Evolutionary conservation across 2,797 vertebrate genomes (phyloP), one percentile per base, ranked within the genome.

Genomic region (Sebastes flavidus): DNA sequence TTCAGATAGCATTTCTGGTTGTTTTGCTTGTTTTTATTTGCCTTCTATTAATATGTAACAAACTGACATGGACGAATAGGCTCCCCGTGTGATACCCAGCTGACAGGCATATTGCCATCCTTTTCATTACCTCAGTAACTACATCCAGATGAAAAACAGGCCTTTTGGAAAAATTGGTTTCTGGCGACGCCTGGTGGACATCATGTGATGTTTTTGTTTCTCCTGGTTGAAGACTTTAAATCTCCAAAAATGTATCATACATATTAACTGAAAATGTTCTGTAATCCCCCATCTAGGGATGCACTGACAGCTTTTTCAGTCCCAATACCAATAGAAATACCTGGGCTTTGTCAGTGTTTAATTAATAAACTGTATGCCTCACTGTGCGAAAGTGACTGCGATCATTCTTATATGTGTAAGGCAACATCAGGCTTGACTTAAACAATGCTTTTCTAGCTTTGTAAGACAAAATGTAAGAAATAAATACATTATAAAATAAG

Each of bases 141-240:
- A 72, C 75, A 29, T 65, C 27, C 68, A 82, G 38, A 32, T 54
- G 68, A 22, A 62, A 38, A 29, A 42, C 34, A 4, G 4, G 7
- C 46, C 5, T 63, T 25, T 18, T 5, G 25, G 4, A 32, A 8
- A 14, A 6, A 14, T 55, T 3, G 87, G 74, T 75, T 86, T 89
- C 34, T 89, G 65, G 88, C 74, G 93, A 87, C 92, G 3, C 79
- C 92, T 91, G 69, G 87, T 87, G 93, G 91, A 5, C 13, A 69
- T 12, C 2, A 30, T 10, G 1, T n/a, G n/a, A 13, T 32, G 1
- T 8, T 25, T 42, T 30, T n/a, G 0, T 34, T 66, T 25, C 2
- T 34, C 4, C 6, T 6, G 2, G 14, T 42, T 6, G 10, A 16
- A 8, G 8, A 24, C 12, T 8, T n/a, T 5, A 20, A 54, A n/a